Evolutionary conservation across 30 jellyfish, hydroid and myxozoan species (phyloP), one percentile per base, ranked within the genome.

Genomic region (Clytia hemisphaerica): DNA sequence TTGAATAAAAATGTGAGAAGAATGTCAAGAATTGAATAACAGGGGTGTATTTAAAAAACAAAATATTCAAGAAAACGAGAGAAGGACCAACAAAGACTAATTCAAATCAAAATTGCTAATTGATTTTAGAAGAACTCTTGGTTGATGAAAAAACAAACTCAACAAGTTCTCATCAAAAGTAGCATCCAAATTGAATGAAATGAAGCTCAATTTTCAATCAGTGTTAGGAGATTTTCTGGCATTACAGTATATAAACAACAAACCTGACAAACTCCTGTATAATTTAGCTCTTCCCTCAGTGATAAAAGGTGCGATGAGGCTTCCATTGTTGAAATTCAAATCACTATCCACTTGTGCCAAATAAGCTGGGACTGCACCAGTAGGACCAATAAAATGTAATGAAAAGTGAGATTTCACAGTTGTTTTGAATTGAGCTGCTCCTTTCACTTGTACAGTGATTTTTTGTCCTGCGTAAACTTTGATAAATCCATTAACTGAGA

Each of bases 331-430:
- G 31, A 76, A 6, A 1, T 51, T 37, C 47, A 68, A 27, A n/a
- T 84, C 59, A 28, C 75, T 30, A 26, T 63, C 71, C 24, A 82
- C 80, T 2, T 79, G 71, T 40, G 72, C 92, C 22, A 86, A 81
- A 51, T 76, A 86, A 1, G 85, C 96, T 7, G 96, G 96, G 0
- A 83, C 61, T 2, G 93, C 72, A 18, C 96, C 96, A 21, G 68
- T 83, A n/a, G 73, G 83, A 0, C 96, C 96, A 44, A 86, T 58
- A 71, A 51, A 58, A 50, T 86, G 96, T 45, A 71, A 86, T 18
- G 85, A 71, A 45, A 86, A 61, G 35, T 72, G 64, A 0, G 92
- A 44, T 37, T 71, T 91, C 37, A 86, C 64, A 19, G 71, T 79
- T 86, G 86, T 78, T 0, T 77, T 29, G 19, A 59, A 22, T 59